Evolutionary conservation across 2,113 vertebrate species (phyloP).

Genomic region (Clarias gariepinus): DNA sequence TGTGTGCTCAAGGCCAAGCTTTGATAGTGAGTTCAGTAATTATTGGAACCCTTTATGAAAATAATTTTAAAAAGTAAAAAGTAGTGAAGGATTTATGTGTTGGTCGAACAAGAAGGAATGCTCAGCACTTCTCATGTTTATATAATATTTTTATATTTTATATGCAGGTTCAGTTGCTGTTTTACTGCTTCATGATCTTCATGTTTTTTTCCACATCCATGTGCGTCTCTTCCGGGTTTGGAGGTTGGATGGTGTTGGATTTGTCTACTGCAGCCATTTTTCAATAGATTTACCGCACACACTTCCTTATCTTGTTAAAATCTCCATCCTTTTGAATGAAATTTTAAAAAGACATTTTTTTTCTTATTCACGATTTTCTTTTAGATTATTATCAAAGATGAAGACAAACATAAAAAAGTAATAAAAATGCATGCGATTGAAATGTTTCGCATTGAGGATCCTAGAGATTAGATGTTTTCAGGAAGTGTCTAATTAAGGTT

Average conservation of each 20-base stretch:
- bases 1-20: neutral
- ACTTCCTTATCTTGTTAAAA: neutral
- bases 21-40: neutral
- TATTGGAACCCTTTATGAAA: neutral
- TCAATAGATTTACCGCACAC: neutral
- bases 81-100: neutral
- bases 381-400: no score
- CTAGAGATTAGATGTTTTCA: neutral
- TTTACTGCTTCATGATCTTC: neutral
- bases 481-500: neutral
- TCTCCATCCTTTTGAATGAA: neutral
- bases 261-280: neutral
- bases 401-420: neutral
- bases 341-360: neutral
- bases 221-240: neutral
- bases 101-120: neutral
- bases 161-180: neutral
- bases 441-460: neutral
- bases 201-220: neutral
- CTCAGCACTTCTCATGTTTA: neutral
- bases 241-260: neutral
- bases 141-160: neutral
- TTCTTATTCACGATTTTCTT: no score
- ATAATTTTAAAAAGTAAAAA: neutral
- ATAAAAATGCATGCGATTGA: no score